Evolutionary conservation across 2,797 vertebrate genomes (phyloP), one percentile per base, ranked within the genome.

Genomic region (Cryptoprocta ferox): DNA sequence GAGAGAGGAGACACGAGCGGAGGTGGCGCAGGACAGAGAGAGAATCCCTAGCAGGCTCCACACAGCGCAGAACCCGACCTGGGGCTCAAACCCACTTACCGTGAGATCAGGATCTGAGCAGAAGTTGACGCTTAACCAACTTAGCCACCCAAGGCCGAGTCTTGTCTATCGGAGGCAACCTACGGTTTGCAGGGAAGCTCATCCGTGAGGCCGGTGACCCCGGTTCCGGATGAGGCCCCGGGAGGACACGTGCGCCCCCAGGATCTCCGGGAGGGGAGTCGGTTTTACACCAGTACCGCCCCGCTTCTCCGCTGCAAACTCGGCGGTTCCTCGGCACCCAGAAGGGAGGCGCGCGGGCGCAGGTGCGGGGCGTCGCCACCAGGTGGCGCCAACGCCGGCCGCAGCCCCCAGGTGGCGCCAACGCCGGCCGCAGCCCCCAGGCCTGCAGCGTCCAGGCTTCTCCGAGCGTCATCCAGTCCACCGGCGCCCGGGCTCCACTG

Each of bases 361-460:
- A 90, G 68, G n/a, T 42, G 53, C 45, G 6, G 3, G 0, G 2
- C 9, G 8, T 70, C 2, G 66, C 82, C 90, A n/a, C 95, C 45
- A 96, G 97, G 78, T 50, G 96, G 95, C 92, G 71, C 53, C 66
- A 30, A 37, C 6, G 19, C 42, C 5, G 10, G 5, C 50, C 71
- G 61, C 3, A n/a, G 66, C 82, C 90, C 30, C 95, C 45, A 96
- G 97, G 78, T 50, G 96, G 95, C 92, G 71, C 53, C 66, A 30
- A 37, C 6, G 19, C 42, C 5, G 0, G 3, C 37, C 8, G 5
- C 5, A 4, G 26, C 16, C 53, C 48, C 42, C 42, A 7, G 1
- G 42, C 21, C 56, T 1, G 16, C 19, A 0, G n/a, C 6, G 14
- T 12, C 14, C 45, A 2, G 59, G n/a, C 24, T 35, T 76, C 50